Evolutionary conservation across 2,113 vertebrate species (phyloP).

Genomic region (Dasypus novemcinctus): DNA sequence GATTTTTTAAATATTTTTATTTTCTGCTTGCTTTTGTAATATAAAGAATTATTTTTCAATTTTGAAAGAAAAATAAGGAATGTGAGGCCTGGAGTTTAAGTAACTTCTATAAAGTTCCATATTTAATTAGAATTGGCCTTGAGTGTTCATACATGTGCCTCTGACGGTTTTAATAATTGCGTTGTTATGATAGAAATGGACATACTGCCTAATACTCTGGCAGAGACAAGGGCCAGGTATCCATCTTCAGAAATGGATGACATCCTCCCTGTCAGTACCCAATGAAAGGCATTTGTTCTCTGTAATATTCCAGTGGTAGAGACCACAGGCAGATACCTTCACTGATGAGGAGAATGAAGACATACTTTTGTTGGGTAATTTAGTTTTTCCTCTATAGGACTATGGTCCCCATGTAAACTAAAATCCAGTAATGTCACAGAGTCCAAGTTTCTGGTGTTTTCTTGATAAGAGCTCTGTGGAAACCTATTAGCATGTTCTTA

Average conservation of each 20-base stretch:
- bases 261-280: background rate
- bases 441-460: background rate
- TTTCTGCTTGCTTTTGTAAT: conserved; percentile 35
- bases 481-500: background rate
- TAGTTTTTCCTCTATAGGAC: background rate
- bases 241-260: background rate
- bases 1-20: background rate
- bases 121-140: background rate
- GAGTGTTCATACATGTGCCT: background rate
- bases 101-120: background rate
- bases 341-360: background rate
- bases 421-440: background rate
- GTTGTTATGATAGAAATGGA: background rate
- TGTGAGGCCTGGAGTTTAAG: background rate
- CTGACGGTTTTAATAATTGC: background rate
- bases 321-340: background rate
- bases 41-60: conserved; percentile 15
- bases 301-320: background rate
- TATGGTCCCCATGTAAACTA: background rate
- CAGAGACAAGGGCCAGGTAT: background rate
- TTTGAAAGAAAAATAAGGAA: background rate
- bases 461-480: background rate
- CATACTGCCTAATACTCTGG: background rate
- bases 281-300: background rate
- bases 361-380: background rate